Conservation (phyloP, 2,113 vertebrate genomes). For the Podarcis muralis region DNA sequence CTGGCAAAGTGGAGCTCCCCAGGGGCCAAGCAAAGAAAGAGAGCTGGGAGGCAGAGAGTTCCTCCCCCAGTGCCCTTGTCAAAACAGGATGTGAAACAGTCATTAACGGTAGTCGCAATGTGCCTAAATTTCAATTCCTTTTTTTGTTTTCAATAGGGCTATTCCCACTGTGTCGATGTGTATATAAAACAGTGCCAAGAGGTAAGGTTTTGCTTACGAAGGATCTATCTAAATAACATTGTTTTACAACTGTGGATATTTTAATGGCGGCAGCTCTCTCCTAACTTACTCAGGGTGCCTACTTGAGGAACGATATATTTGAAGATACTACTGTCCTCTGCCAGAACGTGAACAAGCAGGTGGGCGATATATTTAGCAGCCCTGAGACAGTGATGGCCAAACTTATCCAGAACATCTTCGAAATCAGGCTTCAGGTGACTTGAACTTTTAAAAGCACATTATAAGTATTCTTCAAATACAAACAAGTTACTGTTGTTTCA, state of each 20-base stretch:
- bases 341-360: conserved; percentile 95
- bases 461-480: neutral
- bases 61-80: neutral
- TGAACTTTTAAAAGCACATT: neutral
- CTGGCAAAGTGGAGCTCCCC: neutral
- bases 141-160: conserved; percentile 82
- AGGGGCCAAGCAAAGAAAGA: neutral
- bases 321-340: conserved; percentile 94
- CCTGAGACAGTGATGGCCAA: conserved; percentile 97
- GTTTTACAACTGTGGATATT: neutral
- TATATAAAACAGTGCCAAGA: conserved; percentile 99
- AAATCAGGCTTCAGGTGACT: conserved; percentile 95
- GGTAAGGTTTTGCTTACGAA: conserved; percentile 75
- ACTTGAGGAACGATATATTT: conserved; percentile 90
- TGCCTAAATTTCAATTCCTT: conserved; percentile 26
- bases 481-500: neutral
- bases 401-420: conserved; percentile 98
- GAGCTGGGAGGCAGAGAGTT: neutral
- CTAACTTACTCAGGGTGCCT: conserved; percentile 84
- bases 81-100: neutral
- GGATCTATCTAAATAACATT: neutral
- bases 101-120: neutral
- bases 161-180: conserved; percentile 98
- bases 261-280: conserved; percentile 30
- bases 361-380: conserved; percentile 96